Evolutionary conservation across 2,888 invertebrate genomes (phyloP).

Genomic region (Stratiomys singularior): DNA sequence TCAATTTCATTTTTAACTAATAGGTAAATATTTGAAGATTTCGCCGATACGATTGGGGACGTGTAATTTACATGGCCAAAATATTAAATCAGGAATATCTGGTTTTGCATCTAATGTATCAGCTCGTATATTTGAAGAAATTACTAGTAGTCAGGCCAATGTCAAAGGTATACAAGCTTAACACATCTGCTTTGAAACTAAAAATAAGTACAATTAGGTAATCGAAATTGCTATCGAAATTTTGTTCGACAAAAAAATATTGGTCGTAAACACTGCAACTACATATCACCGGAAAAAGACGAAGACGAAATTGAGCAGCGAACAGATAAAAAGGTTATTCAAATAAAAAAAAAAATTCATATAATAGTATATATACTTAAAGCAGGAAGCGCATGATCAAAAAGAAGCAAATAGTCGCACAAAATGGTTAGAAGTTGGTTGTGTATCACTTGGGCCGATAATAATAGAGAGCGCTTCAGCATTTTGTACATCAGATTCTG

Average conservation of each 20-base stretch:
- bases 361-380: not conserved
- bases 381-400: not conserved
- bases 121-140: slow-evolving; percentile 61
- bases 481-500: slow-evolving; percentile 79
- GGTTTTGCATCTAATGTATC: slow-evolving; percentile 82
- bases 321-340: slow-evolving; percentile 63
- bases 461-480: slow-evolving; percentile 90
- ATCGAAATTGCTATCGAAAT: too few species aligned
- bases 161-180: too few species aligned
- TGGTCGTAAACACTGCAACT: too few species aligned
- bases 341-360: slow-evolving; percentile 44
- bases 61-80: slow-evolving; percentile 94
- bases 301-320: too few species aligned
- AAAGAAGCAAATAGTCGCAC: slow-evolving; percentile 63
- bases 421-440: slow-evolving; percentile 93
- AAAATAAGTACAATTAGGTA: too few species aligned
- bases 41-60: slow-evolving; percentile 88
- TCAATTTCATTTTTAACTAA: not conserved
- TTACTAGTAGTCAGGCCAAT: too few species aligned
- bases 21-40: slow-evolving; percentile 66
- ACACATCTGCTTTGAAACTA: too few species aligned
- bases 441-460: slow-evolving; percentile 88
- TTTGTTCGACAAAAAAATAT: too few species aligned
- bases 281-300: too few species aligned
- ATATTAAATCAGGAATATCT: slow-evolving; percentile 89